Conservation (phyloP, 1,140 invertebrate genomes). For the Aplysia californica region DNA sequence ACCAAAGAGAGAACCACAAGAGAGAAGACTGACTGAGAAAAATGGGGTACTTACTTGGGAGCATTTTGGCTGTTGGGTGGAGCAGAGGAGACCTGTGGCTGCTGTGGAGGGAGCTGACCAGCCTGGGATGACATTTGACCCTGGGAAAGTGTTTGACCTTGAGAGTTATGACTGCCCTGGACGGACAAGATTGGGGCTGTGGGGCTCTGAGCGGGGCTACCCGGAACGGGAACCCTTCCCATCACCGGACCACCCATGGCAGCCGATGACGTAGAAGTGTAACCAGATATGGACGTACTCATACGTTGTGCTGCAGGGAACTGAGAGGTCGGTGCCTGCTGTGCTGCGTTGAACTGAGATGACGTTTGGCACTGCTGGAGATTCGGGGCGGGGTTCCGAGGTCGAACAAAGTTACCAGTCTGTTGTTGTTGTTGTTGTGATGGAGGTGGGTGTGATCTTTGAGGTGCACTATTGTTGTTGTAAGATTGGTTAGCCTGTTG, state of each 20-base stretch:
- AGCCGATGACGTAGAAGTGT: background rate
- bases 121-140: too few species aligned
- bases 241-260: background rate
- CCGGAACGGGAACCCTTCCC: background rate
- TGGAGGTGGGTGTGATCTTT: too few species aligned
- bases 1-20: too few species aligned
- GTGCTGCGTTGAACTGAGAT: background rate
- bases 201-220: background rate
- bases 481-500: background rate
- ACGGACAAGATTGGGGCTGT: background rate
- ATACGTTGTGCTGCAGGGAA: too few species aligned
- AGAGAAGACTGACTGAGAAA: too few species aligned
- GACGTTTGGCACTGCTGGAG: background rate
- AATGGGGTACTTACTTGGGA: too few species aligned
- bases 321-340: background rate
- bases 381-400: background rate
- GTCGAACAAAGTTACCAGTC: background rate
- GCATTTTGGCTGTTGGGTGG: too few species aligned
- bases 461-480: background rate
- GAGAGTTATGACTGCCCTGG: too few species aligned
- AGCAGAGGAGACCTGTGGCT: too few species aligned
- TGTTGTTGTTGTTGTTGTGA: too few species aligned
- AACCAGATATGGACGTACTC: too few species aligned
- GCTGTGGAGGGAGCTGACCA: too few species aligned
- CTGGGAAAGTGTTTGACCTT: background rate